Evolutionary conservation across 2,888 invertebrate species (phyloP).

Genomic region (Cephus nigrinus): DNA sequence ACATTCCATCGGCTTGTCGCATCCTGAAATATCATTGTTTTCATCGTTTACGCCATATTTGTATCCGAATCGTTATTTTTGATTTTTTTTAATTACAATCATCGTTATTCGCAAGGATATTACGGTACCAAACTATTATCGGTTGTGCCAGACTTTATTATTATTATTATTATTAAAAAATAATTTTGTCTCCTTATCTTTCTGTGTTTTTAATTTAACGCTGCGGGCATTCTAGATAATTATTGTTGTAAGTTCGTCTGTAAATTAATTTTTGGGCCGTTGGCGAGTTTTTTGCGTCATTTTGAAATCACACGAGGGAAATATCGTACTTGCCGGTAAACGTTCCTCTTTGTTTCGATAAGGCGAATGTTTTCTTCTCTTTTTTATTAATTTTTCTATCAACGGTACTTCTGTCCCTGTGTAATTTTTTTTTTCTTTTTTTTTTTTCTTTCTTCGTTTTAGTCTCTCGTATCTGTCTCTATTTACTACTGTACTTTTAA

Average conservation of each 20-base stretch:
- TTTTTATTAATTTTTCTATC: not conserved
- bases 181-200: conserved; percentile 21
- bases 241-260: not conserved
- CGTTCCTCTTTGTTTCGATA: not conserved
- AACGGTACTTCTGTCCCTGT: not conserved
- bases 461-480: not conserved
- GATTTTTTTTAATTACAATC: not conserved
- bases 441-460: conserved; percentile 1
- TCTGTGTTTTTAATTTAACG: conserved; percentile 38
- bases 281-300: not conserved
- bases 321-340: not conserved
- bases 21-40: conserved; percentile 20
- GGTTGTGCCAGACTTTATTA: conserved; percentile 50
- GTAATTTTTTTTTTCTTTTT: conserved; percentile 15
- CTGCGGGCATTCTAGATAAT: conserved; percentile 38
- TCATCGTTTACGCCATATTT: not conserved
- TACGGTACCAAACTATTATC: conserved; percentile 50
- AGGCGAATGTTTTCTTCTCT: not conserved
- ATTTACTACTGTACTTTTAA: not conserved
- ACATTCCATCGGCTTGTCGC: conserved; percentile 29
- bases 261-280: not conserved
- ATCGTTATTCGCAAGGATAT: not conserved
- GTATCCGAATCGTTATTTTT: not conserved
- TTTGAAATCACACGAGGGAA: not conserved
- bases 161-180: not conserved